Percentiles rank a stretch among this genome's conserved stretches.
These are phyloP conservation scores for Morinoia aosen DNA, from an alignment of 2,888 invertebrate genomes.

Conservation along the genomic window DNA sequence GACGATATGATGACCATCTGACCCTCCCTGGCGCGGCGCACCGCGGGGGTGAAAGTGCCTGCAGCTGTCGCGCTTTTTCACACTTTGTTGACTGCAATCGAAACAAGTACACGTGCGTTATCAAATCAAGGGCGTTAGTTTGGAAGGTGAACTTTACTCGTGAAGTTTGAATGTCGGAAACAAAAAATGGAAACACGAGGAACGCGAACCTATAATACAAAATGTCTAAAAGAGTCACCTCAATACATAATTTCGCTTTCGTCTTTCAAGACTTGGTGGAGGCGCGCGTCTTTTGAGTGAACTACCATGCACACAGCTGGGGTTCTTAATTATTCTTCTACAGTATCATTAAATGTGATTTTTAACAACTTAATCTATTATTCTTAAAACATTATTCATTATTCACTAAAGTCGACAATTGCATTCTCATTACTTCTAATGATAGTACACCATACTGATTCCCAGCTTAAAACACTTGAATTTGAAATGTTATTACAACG, in stretches of 20 bases:
- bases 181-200: background rate
- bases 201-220: background rate
- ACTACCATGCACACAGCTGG: background rate
- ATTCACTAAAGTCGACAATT: background rate
- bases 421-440: background rate
- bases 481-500: background rate
- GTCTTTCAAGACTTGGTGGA: background rate
- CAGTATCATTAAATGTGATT: too few relatives aligned
- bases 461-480: background rate
- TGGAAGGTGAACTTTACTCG: background rate
- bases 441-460: background rate
- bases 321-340: background rate
- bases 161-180: background rate
- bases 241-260: background rate
- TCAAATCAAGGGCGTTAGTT: background rate
- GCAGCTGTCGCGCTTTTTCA: background rate
- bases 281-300: background rate
- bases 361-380: too few relatives aligned
- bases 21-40: conserved; percentile 7
- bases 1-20: conserved; percentile 26
- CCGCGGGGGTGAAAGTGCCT: conserved; percentile 30
- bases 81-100: background rate
- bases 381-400: too few relatives aligned
- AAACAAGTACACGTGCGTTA: background rate
- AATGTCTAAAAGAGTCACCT: background rate